Percentiles rank a stretch among this genome's conserved stretches.
Evolutionary conservation across 2,113 vertebrate species (phyloP).

Genomic region (Phyllostomus hastatus): DNA sequence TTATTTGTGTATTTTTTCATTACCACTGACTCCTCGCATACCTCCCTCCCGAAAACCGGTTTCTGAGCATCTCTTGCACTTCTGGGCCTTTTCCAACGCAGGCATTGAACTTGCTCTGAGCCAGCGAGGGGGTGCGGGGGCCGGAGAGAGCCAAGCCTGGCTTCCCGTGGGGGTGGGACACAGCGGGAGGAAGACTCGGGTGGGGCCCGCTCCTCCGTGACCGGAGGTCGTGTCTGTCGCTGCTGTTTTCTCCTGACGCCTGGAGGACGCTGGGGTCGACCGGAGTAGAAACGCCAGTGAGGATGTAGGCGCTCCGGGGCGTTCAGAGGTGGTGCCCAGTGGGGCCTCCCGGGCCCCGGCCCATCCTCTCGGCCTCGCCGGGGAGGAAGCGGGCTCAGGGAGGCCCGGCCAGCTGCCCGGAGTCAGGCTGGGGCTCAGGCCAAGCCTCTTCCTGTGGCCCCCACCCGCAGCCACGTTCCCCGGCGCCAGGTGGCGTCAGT

Average conservation of each 20-base stretch:
- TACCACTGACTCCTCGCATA: no score
- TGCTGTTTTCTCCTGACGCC: neutral
- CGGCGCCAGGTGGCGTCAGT: fast-evolving
- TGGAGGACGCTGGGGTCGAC: fast-evolving
- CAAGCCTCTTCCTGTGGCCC: neutral
- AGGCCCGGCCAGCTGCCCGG: neutral
- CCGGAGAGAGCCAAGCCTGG: neutral
- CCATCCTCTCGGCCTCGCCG: neutral
- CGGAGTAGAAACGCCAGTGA: neutral
- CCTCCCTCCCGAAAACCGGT: neutral
- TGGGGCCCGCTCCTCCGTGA: fast-evolving
- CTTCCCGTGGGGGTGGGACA: neutral
- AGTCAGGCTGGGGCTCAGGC: neutral
- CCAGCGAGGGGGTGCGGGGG: neutral
- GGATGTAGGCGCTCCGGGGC: neutral
- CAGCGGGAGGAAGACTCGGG: fast-evolving
- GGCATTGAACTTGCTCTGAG: neutral
- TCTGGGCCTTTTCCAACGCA: neutral
- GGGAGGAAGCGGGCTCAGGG: neutral
- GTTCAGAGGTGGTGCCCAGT: fast-evolving
- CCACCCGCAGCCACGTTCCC: neutral
- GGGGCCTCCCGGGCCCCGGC: neutral
- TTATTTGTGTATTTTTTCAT: no score
- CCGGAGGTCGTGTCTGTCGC: neutral
- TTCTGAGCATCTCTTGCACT: neutral